Evolutionary conservation across 2,888 invertebrate genomes (phyloP).

Genomic region (Dryocosmus kuriphilus): DNA sequence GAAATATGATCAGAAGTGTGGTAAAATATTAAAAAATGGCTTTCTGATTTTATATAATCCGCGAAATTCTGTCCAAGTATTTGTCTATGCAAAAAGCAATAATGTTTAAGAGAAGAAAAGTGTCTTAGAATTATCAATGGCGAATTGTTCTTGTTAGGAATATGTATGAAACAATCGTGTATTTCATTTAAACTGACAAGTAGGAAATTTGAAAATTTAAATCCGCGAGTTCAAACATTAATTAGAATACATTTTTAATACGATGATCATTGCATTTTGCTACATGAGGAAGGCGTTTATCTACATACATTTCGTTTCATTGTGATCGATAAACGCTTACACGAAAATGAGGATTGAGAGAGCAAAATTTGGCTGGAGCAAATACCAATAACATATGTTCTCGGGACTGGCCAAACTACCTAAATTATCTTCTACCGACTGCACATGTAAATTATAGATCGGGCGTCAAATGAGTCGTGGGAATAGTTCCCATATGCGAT

Average conservation of each 20-base stretch:
- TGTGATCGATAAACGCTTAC: slow-evolving; percentile 1
- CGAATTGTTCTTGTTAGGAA: slow-evolving; percentile 2
- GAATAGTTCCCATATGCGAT: background rate
- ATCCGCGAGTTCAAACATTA: slow-evolving; percentile 5
- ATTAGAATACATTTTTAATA: slow-evolving; percentile 27
- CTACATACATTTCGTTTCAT: background rate
- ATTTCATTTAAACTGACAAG: slow-evolving; percentile 10
- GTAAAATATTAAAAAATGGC: background rate
- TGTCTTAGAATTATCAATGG: slow-evolving; percentile 12
- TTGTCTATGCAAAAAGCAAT: background rate
- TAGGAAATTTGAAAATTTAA: slow-evolving; percentile 21
- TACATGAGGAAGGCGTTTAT: background rate
- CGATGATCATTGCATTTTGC: background rate
- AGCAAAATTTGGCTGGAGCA: background rate
- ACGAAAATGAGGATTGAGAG: slow-evolving; percentile 1
- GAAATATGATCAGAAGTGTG: background rate
- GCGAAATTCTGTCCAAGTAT: background rate
- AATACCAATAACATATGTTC: slow-evolving; percentile 16
- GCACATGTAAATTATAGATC: slow-evolving; percentile 3
- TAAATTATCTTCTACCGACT: background rate
- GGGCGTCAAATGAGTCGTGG: background rate
- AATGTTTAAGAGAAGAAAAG: background rate
- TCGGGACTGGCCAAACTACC: background rate
- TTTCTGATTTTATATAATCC: background rate
- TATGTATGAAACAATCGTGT: slow-evolving; percentile 30